A percentile compares a stretch with the other conserved stretches of the same genome.
Evolutionary conservation across 2,888 invertebrate genomes (phyloP).

Genomic region (Rhodophaea formosa): DNA sequence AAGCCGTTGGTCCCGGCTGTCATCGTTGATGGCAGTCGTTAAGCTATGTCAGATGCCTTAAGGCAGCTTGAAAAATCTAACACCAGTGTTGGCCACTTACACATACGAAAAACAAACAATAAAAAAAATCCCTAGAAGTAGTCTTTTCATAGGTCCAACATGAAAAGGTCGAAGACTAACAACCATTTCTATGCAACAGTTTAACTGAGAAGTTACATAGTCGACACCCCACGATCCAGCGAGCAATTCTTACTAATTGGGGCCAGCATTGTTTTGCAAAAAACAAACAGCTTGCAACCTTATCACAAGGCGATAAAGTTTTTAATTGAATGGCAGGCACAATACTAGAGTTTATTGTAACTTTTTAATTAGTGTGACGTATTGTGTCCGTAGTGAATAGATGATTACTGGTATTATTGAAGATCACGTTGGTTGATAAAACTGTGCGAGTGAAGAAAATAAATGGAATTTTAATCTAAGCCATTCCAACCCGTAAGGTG

Average conservation of each 20-base stretch:
- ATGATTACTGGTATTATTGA: slow-evolving; percentile 27
- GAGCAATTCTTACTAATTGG: slow-evolving; percentile 40
- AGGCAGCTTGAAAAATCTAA: too few relatives aligned
- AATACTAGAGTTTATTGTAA: slow-evolving; percentile 34
- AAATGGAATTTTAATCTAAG: too few relatives aligned
- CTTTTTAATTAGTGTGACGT: slow-evolving; percentile 46
- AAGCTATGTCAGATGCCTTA: too few relatives aligned
- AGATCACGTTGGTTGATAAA: not conserved
- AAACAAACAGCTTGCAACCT: not conserved
- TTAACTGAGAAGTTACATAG: slow-evolving; percentile 8
- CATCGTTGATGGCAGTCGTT: too few relatives aligned
- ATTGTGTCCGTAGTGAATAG: slow-evolving; percentile 38
- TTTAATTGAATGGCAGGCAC: slow-evolving; percentile 16
- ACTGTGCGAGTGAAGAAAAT: not conserved
- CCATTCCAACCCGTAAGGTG: too few relatives aligned
- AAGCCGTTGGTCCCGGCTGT: too few relatives aligned
- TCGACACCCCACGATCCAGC: slow-evolving; percentile 24
- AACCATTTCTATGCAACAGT: not conserved
- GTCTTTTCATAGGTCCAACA: too few relatives aligned
- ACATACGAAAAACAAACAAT: too few relatives aligned
- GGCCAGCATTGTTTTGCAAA: slow-evolving; percentile 28
- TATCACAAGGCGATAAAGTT: slow-evolving; percentile 13
- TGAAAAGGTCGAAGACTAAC: not conserved
- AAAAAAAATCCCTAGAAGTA: too few relatives aligned
- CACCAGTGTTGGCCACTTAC: too few relatives aligned